Evolutionary conservation across 2,797 vertebrate genomes (phyloP).

Genomic region (Pogonophryne albipinna): DNA sequence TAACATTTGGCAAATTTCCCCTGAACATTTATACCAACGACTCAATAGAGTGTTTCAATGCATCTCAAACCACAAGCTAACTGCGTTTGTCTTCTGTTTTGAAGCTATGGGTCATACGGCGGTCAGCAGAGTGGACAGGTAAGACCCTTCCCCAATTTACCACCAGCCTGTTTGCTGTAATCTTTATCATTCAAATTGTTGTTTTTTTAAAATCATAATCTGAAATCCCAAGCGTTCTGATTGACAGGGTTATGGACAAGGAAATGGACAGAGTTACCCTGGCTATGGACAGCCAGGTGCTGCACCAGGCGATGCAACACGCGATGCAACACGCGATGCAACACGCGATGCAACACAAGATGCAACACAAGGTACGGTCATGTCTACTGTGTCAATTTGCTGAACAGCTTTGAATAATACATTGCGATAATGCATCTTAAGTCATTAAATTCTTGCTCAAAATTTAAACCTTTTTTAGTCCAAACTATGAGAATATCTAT

Average conservation of each 20-base stretch:
- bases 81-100: background rate
- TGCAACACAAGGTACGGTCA: conserved; percentile 41
- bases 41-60: background rate
- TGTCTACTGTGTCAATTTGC: background rate
- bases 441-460: background rate
- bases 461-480: too few species aligned
- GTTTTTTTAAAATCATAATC: background rate
- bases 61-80: background rate
- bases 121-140: conserved; percentile 83
- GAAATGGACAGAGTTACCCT: conserved; percentile 79
- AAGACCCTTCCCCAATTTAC: conserved; percentile 1
- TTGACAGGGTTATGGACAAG: conserved; percentile 82
- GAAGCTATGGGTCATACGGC: conserved; percentile 83
- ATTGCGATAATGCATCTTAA: background rate
- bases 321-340: conserved; percentile 23
- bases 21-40: too few species aligned
- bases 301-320: background rate
- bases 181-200: rapidly evolving
- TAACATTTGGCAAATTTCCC: too few species aligned
- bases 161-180: rapidly evolving
- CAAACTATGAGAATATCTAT: background rate
- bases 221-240: background rate
- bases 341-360: too few species aligned
- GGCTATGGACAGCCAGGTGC: conserved; percentile 78
- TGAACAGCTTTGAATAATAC: too few species aligned